A percentile compares a stretch with the other conserved stretches of the same genome.
Conservation (phyloP, 2,113 vertebrate species). For the Tupaia tana region DNA sequence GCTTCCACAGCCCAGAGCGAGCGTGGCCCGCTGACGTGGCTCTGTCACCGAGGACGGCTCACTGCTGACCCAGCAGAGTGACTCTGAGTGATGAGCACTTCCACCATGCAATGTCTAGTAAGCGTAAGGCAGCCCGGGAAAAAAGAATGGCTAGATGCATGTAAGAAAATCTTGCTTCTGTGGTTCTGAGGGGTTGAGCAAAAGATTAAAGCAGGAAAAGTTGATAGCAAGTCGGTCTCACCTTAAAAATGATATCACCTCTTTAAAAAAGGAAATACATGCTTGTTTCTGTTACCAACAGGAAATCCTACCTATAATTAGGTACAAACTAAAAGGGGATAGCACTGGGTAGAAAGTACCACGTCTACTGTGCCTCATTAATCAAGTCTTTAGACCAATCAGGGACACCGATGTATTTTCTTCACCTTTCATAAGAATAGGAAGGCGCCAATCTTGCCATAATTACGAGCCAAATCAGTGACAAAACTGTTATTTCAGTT, state of each 20-base stretch:
- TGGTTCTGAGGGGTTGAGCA: background rate
- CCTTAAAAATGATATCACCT: background rate
- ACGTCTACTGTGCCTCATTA: background rate
- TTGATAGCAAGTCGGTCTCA: background rate
- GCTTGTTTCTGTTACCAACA: background rate
- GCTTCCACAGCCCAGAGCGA: constrained; percentile 65
- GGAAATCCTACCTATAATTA: constrained; percentile 23
- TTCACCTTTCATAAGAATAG: background rate
- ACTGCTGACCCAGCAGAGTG: constrained; percentile 80
- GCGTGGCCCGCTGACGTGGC: constrained; percentile 68
- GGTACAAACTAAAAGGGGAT: background rate
- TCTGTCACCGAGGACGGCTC: background rate
- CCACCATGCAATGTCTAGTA: rapidly evolving
- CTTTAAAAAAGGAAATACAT: background rate
- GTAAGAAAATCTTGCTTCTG: background rate
- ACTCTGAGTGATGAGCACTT: background rate
- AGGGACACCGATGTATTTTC: background rate
- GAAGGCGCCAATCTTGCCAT: background rate
- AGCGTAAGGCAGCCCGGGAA: background rate
- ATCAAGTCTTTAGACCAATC: background rate
- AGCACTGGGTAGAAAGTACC: background rate
- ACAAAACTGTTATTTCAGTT: constrained; percentile 1
- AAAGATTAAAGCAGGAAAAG: constrained; percentile 38
- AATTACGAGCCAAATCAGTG: constrained; percentile 3
- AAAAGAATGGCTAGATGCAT: background rate